Base-by-base conservation (phyloP, 1,140 invertebrate genomes). In the Chrysomallon squamiferum region DNA sequence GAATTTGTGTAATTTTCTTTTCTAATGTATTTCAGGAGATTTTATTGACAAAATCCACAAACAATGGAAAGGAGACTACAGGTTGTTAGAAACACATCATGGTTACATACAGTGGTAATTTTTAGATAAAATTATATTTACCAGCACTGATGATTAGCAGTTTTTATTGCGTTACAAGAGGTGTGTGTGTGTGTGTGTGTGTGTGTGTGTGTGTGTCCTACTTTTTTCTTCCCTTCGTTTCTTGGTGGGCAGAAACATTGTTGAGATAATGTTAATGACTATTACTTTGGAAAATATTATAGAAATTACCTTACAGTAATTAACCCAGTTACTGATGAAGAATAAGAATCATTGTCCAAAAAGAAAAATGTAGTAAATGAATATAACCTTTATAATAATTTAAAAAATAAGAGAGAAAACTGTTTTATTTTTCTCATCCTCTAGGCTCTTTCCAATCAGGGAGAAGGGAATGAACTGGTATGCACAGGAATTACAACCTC, bases 31-130 rank as follows among this genome's bases (percentile, higher is more conserved):
- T 65, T 4, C 62, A 82, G 81, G 82, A 41, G 80, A 72, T 58
- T 75, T 56, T 25, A 84, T 84, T 52, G 77, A 83, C 29, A 63
- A 67, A 2, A 81, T 84, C 15, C 77, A 79, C 59, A 52, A 74
- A 27, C 43, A 79, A 1, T 84, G 83, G 83, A 74, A 52, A 63
- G 75, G 72, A 59, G 59, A 84, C 47, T 83, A 80, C 38, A 63
- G 69, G 7, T 59, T 59, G 9, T 59, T 84, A 38, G 83, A 84
- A 56, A 38, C 59, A 18, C 83, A 82, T 60, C 81, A 84, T 76
- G 82, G 83, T 33, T 84, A 79, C 66, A 83, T 84, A 38, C 83
- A 84, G 56, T 84, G 83, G 83, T 83, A 66, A 52, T 58, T 66
- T 5, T 4, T 11, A 3, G 3, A 47, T 20, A 15, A 47, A 43